Conservation (phyloP, 2,888 invertebrate species). For the Nomada ruficornis region DNA sequence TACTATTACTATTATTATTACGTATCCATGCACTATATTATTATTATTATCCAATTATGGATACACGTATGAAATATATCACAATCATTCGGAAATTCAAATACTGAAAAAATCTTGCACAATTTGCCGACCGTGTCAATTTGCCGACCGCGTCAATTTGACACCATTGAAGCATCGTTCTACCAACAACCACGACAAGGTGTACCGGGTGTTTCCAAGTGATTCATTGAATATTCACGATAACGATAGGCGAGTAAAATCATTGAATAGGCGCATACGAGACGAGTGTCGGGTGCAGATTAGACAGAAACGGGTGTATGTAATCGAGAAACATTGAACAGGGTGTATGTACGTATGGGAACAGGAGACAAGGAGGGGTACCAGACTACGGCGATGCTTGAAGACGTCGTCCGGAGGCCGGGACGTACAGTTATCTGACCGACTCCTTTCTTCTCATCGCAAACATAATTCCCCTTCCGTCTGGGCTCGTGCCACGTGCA, state of each 20-base stretch:
- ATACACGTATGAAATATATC: no score
- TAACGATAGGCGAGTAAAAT: constrained; percentile 29
- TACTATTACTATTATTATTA: no score
- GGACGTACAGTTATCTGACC: constrained; percentile 84
- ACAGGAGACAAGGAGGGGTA: constrained; percentile 62
- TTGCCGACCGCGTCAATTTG: neutral
- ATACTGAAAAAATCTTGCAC: neutral
- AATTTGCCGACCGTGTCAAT: neutral
- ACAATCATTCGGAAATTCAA: no score
- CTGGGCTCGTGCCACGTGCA: constrained; percentile 46
- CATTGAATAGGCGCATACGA: constrained; percentile 19
- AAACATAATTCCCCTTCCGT: constrained; percentile 50
- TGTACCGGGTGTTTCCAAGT: constrained; percentile 6
- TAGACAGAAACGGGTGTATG: neutral
- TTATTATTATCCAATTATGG: no score
- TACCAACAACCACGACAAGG: neutral
- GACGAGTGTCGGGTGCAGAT: neutral
- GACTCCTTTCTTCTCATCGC: constrained; percentile 79
- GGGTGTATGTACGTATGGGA: constrained; percentile 47
- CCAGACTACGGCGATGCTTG: constrained; percentile 69
- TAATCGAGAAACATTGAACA: constrained; percentile 38
- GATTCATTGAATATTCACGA: constrained; percentile 27
- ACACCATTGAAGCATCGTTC: constrained; percentile 24
- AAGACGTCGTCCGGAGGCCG: constrained; percentile 82
- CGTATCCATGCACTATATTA: no score